phyloP scores from a whole-genome alignment of 2,888 invertebrate species.

The Ophraella communa region DNA sequence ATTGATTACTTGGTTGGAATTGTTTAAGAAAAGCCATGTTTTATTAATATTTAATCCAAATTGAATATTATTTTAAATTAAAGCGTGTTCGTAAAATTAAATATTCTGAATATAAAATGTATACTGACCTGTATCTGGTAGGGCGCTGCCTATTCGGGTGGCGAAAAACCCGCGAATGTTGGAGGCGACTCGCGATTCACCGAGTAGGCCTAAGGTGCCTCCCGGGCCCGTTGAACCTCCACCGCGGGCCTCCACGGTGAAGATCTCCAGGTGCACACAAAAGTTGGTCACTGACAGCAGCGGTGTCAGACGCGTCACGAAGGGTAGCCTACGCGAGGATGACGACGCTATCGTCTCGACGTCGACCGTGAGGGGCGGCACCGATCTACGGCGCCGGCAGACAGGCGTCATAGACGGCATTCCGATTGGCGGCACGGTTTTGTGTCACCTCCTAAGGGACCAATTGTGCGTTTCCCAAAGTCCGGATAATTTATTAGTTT shows the following conservation, averaged over 20 bases:
- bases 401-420: constrained; percentile 34
- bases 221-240: constrained; percentile 54
- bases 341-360: constrained; percentile 53
- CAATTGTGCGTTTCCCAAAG: constrained; percentile 23
- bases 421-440: constrained; percentile 10
- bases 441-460: constrained; percentile 55
- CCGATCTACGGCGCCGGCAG: constrained; percentile 43
- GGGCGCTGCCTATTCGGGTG: constrained; percentile 71
- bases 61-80: not conserved
- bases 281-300: constrained; percentile 38
- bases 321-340: constrained; percentile 52
- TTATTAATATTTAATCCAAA: not conserved
- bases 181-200: constrained; percentile 72
- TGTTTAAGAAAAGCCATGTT: not conserved
- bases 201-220: constrained; percentile 69
- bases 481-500: constrained; percentile 33
- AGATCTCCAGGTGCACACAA: constrained; percentile 57
- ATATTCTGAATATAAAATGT: not conserved
- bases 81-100: no score
- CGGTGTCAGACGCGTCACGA: constrained; percentile 47
- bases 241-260: constrained; percentile 58
- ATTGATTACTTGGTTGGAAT: not conserved
- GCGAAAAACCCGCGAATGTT: constrained; percentile 76
- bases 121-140: constrained; percentile 75
- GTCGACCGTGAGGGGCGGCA: constrained; percentile 55